Base-by-base conservation (phyloP, 1,140 invertebrate genomes). In the Drosophila obscura region DNA sequence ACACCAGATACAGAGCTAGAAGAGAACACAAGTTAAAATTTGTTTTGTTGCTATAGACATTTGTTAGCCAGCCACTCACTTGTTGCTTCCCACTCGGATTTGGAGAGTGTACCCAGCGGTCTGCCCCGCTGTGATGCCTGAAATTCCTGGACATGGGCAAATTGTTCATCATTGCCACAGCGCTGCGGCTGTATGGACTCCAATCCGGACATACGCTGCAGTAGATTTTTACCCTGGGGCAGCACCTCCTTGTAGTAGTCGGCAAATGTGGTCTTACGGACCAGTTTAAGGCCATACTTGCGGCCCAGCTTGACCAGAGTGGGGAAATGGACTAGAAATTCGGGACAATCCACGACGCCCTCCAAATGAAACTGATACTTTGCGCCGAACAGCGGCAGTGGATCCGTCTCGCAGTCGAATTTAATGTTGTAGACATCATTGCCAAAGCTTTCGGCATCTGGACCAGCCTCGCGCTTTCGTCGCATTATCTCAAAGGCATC, bases 321-420 rank as follows among this genome's bases (percentile, higher is more conserved):
- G 24, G 97, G 96, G 92, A 99, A 97, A 92, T 99, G 95, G 13
- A 99, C 98, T 28, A 99, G 93, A 93, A 99, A 99, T 92, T 99
- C 99, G 24, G 99, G 99, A 93, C 99, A 99, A 92, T 99, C 95
- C 0, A 99, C 98, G 13, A 98, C 97, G 45, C 96, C 98, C 90
- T 99, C 97, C 53, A 99, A 92, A 90, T 97, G 95, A 92, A 99
- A 99, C 92, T 98, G 95, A 93, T 99, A 99, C 92, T 98, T 97
- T 35, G 96, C 97, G 45, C 99, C 99, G 94, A 99, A 99, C 11
- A 99, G 91, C 5, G 97, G 96, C 9, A 94, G 94, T 45, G 95
- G 93, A 74, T 95, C 93, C 26, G 94, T 93, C 79, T 96, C 94
- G 90, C 95, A 94, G 31, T 95, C 93, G 90, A 98, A 97, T 72